Base-by-base conservation (phyloP, 2,888 invertebrate genomes). In the Gymnoscelis rufifasciata region DNA sequence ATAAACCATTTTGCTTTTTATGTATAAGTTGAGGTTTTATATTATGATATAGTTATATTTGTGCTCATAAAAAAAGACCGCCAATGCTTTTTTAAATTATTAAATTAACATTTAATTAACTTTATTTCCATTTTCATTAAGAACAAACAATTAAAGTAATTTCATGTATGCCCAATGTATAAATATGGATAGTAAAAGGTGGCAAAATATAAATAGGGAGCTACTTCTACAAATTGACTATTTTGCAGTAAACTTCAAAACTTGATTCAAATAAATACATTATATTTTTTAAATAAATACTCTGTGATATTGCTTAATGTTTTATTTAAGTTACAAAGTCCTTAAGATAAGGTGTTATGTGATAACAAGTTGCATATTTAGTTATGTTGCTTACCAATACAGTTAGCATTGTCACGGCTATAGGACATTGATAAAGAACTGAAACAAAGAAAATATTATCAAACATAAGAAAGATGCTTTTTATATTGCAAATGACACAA, bases 391-490 rank as follows among this genome's bases (percentile, higher is more conserved):
- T 66, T 1, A 62, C 40, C 0, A 62, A 7, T 11, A 84, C 48
- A n/a, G 71, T 59, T 0, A 70, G 7, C 12, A 60, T 38, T 2
- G 81, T 74, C 1, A 68, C 27, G 3, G 55, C 1, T 26, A 62
- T 47, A 36, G 89, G 83, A 54, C 88, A 88, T 55, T 86, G 86
- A 66, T 90, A 91, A 33, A 90, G 66, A 33, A 91, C 92, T 91
- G 83, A 48, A 86, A 84, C 62, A 64, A 68, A 10, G 29, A 19
- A 27, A 19, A 29, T 26, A n/a, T 12, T 23, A 8, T 13, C 7
- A 31, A 31, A 13, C n/a, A 19, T 19, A 19, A 19, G 19, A 19
- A 5, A n/a, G n/a, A n/a, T n/a, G n/a, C n/a, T n/a, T n/a, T n/a
- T n/a, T 19, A 19, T 19, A 19, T 19, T 19, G 19, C 2, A n/a